These are phyloP conservation scores for Hippocampus barbouri DNA, from an alignment of 2,113 vertebrate genomes.

Conservation along the genomic window DNA sequence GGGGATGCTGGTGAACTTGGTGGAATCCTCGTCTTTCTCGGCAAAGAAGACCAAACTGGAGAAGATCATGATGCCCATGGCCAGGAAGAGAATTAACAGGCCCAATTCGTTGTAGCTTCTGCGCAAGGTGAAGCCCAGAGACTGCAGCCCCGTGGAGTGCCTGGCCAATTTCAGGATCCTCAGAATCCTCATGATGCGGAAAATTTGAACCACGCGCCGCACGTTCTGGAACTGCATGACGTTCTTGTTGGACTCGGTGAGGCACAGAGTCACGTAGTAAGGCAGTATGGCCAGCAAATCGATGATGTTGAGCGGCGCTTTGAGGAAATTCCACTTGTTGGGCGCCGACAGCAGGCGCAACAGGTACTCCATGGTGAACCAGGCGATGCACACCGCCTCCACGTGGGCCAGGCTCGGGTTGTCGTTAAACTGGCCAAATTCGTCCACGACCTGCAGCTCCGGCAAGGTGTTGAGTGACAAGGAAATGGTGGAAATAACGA, in stretches of 20 bases:
- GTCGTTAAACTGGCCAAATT: constrained; percentile 91
- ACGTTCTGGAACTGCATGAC: constrained; percentile 98
- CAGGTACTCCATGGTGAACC: constrained; percentile 99
- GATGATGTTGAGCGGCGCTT: constrained; percentile 94
- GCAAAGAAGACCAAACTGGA: constrained; percentile 98
- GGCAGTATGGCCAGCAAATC: constrained; percentile 94
- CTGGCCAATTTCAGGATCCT: constrained; percentile 93
- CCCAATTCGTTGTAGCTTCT: constrained; percentile 96
- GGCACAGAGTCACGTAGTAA: constrained; percentile 95
- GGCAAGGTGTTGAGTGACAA: constrained; percentile 96
- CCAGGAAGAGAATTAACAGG: constrained; percentile 91
- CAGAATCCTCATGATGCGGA: constrained; percentile 96
- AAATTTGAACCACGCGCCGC: constrained; percentile 94
- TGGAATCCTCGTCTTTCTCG: constrained; percentile 96
- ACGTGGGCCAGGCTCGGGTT: constrained; percentile 92
- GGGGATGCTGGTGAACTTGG: constrained; percentile 97
- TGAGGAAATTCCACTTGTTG: constrained; percentile 97
- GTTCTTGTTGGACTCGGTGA: constrained; percentile 95
- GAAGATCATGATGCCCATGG: constrained; percentile 99
- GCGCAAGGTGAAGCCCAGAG: constrained; percentile 91
- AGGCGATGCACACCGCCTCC: constrained; percentile 95
- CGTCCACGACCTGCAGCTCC: constrained; percentile 90
- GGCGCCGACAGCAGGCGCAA: constrained; percentile 92
- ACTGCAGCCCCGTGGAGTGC: constrained; percentile 96
- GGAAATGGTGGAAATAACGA: constrained; percentile 94